phyloP scores from a whole-genome alignment of 2,113 vertebrate genomes.

The Dascyllus trimaculatus region DNA sequence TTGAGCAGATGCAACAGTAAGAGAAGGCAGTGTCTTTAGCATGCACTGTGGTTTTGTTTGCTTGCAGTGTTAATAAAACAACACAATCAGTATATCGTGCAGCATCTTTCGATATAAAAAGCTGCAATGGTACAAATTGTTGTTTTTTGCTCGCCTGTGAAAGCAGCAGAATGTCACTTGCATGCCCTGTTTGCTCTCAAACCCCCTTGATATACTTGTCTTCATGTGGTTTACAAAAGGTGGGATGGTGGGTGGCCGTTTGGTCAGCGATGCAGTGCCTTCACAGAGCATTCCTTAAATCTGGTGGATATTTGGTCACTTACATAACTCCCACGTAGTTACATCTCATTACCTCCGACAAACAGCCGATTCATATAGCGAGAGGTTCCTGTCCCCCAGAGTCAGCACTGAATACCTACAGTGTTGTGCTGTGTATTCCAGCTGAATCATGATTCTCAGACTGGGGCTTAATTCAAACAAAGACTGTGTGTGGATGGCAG shows the following conservation, averaged over 20 bases:
- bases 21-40: slow-evolving; percentile 1
- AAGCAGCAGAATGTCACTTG: slow-evolving; percentile 48
- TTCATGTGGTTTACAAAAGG: slow-evolving; percentile 81
- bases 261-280: slow-evolving; percentile 60
- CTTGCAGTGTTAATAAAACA: background rate
- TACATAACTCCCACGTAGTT: slow-evolving; percentile 83
- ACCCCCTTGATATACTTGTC: slow-evolving; percentile 40
- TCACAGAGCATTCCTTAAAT: slow-evolving; percentile 76
- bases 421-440: slow-evolving; percentile 73
- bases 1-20: slow-evolving; percentile 5
- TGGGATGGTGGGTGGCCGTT: slow-evolving; percentile 77
- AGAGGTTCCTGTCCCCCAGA: slow-evolving; percentile 72
- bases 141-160: slow-evolving; percentile 29
- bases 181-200: slow-evolving; percentile 44
- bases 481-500: slow-evolving; percentile 44
- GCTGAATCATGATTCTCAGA: slow-evolving; percentile 76
- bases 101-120: background rate
- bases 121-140: background rate
- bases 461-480: slow-evolving; percentile 54
- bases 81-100: background rate
- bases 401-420: slow-evolving; percentile 75
- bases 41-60: slow-evolving; percentile 2
- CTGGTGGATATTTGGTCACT: slow-evolving; percentile 78
- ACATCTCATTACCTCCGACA: slow-evolving; percentile 82
- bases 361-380: slow-evolving; percentile 75